A percentile compares a stretch with the other conserved stretches of the same genome.
Evolutionary conservation across 2,888 invertebrate genomes (phyloP).

Genomic region (Aelia acuminata): DNA sequence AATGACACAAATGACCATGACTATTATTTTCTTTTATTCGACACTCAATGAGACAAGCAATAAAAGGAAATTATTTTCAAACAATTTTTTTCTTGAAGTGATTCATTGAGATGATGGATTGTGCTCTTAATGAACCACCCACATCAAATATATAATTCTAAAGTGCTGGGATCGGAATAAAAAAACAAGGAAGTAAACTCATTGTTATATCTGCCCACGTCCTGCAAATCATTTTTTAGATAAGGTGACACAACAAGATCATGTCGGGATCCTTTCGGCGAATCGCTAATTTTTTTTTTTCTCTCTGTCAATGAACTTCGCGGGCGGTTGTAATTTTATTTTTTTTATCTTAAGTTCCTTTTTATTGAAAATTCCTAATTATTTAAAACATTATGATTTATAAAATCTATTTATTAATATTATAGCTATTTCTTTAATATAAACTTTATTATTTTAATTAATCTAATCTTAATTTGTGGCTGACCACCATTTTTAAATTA

Average conservation of each 20-base stretch:
- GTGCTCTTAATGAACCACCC: neutral
- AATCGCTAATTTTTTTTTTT: neutral
- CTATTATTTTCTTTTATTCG: neutral
- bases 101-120: neutral
- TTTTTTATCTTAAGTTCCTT: neutral
- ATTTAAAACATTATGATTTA: too few relatives aligned
- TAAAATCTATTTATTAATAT: too few relatives aligned
- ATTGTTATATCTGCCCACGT: neutral
- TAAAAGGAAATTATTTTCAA: neutral
- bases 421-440: too few relatives aligned
- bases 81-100: neutral
- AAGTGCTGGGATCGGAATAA: neutral
- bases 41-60: neutral
- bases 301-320: neutral
- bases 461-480: too few relatives aligned
- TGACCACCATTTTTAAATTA: too few relatives aligned
- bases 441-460: too few relatives aligned
- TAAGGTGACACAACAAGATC: neutral
- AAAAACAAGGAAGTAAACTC: neutral
- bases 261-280: neutral
- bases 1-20: neutral
- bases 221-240: neutral
- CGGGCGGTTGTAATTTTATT: neutral
- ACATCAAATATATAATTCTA: constrained; percentile 2
- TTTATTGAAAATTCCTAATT: too few relatives aligned